phyloP scores from a whole-genome alignment of 2,888 invertebrate genomes.

The Aquatica leii region DNA sequence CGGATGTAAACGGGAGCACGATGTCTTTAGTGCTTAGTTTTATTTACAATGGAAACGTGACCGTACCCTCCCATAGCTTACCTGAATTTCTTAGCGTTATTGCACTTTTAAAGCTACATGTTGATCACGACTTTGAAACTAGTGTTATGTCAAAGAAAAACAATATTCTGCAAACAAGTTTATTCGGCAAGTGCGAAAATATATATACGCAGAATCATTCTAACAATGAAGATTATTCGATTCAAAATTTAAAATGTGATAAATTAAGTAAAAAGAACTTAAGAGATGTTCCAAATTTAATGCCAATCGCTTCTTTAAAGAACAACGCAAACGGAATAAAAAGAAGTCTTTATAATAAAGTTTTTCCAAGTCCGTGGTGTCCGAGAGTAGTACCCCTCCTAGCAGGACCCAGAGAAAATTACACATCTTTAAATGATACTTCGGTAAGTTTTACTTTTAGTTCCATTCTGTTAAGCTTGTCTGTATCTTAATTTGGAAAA shows the following conservation, averaged over 20 bases:
- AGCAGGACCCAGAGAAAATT: slow-evolving; percentile 54
- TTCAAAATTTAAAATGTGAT: background rate
- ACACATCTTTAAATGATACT: slow-evolving; percentile 22
- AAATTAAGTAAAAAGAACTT: slow-evolving; percentile 19
- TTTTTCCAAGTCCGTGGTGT: slow-evolving; percentile 68
- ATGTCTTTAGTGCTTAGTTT: slow-evolving; percentile 72
- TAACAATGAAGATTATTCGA: too few relatives aligned
- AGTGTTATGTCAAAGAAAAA: background rate
- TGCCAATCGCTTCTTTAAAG: slow-evolving; percentile 48
- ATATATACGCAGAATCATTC: too few relatives aligned
- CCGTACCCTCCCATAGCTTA: slow-evolving; percentile 66
- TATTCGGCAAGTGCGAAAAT: too few relatives aligned
- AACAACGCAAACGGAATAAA: slow-evolving; percentile 36
- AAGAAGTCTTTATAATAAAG: slow-evolving; percentile 62
- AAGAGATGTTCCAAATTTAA: slow-evolving; percentile 50
- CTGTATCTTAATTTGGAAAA: background rate
- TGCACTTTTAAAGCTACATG: slow-evolving; percentile 52
- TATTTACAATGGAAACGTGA: slow-evolving; percentile 73
- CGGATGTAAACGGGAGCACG: slow-evolving; percentile 69
- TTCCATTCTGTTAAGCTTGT: background rate
- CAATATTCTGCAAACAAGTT: background rate
- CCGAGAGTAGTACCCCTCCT: slow-evolving; percentile 57
- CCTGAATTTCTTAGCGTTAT: slow-evolving; percentile 69
- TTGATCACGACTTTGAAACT: slow-evolving; percentile 44
- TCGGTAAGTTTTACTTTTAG: slow-evolving; percentile 20